Percentiles rank a stretch among this genome's conserved stretches.
Evolutionary conservation across 2,888 invertebrate genomes (phyloP).

Genomic region (Leucozona laternaria): DNA sequence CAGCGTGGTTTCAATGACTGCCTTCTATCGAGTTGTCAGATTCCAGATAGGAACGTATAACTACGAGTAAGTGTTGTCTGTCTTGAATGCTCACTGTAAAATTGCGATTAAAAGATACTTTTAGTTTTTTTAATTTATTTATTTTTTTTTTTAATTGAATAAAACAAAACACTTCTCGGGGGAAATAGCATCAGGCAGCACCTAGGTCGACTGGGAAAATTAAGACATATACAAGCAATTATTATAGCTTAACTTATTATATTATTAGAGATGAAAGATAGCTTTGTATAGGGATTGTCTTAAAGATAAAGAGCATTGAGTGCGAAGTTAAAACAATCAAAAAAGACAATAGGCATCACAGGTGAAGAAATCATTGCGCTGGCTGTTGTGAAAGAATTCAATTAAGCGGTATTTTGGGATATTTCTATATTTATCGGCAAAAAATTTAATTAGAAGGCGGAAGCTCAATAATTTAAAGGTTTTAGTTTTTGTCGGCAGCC

Average conservation of each 20-base stretch:
- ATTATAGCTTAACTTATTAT: conserved; percentile 3
- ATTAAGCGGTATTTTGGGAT: background rate
- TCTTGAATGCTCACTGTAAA: conserved; percentile 26
- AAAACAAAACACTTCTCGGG: conserved; percentile 25
- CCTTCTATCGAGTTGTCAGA: conserved; percentile 54
- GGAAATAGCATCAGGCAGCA: conserved; percentile 8
- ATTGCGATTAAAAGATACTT: conserved; percentile 31
- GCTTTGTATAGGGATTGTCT: background rate
- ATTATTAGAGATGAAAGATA: background rate
- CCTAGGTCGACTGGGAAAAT: conserved; percentile 30
- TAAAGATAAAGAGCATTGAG: background rate
- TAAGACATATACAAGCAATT: conserved; percentile 3
- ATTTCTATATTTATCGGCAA: conserved; percentile 2
- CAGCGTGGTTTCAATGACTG: conserved; percentile 58
- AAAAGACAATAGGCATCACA: background rate
- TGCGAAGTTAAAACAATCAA: background rate
- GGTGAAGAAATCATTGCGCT: background rate
- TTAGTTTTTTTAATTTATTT: conserved; percentile 1
- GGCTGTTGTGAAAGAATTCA: background rate
- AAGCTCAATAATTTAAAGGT: conserved; percentile 9
- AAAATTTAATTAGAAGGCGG: conserved; percentile 26
- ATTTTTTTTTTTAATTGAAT: background rate
- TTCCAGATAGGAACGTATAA: background rate
- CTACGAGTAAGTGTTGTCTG: conserved; percentile 33
- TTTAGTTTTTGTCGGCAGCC: background rate